Percentiles rank a stretch among this genome's conserved stretches.
Conservation (phyloP, 2,797 vertebrate genomes). For the Rhyacichthys aspro region DNA sequence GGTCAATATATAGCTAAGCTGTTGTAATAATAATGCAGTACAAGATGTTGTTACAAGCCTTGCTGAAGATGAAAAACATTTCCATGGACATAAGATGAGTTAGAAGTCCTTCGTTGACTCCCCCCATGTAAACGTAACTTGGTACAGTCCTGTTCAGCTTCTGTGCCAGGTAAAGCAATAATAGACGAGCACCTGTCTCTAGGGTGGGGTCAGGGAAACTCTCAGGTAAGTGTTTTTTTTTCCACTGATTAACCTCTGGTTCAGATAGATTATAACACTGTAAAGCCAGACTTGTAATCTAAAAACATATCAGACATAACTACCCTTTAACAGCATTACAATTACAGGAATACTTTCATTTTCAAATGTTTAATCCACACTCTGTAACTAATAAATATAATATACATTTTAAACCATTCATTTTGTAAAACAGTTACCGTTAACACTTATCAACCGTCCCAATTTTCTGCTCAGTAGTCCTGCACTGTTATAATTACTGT, state of each 20-base stretch:
- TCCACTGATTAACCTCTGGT: conserved; percentile 1
- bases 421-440: conserved; percentile 16
- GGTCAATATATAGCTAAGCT: no score
- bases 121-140: conserved; percentile 42
- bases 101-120: conserved; percentile 5
- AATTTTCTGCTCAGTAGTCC: conserved; percentile 44
- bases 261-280: conserved; percentile 1
- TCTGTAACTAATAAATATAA: not conserved
- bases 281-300: not conserved
- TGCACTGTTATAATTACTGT: conserved; percentile 46
- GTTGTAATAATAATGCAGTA: no score
- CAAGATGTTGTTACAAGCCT: no score
- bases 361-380: not conserved
- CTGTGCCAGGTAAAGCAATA: conserved; percentile 58
- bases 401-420: not conserved
- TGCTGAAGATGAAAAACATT: no score
- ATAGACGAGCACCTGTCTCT: conserved; percentile 65
- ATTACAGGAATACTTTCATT: not conserved
- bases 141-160: conserved; percentile 68
- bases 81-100: no score
- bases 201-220: conserved; percentile 66
- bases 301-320: no score
- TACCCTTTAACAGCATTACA: not conserved
- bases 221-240: conserved; percentile 40
- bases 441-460: conserved; percentile 9